phyloP scores from a whole-genome alignment of 2,888 invertebrate species.

The Netelia melanura region DNA sequence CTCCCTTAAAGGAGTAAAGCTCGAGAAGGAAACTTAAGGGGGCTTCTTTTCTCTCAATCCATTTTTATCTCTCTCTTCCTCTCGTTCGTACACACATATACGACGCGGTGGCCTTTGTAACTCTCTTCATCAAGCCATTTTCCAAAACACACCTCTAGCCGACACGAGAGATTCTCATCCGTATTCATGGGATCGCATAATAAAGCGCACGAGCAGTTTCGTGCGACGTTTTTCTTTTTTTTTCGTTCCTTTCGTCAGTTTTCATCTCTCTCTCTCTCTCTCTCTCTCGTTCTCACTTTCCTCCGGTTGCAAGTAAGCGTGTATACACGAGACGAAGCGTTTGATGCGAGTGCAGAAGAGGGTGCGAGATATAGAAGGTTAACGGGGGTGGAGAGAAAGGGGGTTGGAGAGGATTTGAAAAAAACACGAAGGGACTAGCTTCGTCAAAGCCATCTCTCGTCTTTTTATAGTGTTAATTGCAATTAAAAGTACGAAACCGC shows the following conservation, averaged over 20 bases:
- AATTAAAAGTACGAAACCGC: constrained; percentile 74
- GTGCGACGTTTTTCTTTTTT: constrained; percentile 26
- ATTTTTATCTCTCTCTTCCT: neutral
- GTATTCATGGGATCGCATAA: constrained; percentile 63
- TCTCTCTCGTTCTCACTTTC: constrained; percentile 21
- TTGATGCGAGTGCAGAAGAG: constrained; percentile 48
- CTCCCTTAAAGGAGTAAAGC: constrained; percentile 5
- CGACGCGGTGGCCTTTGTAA: constrained; percentile 36
- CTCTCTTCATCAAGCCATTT: constrained; percentile 62
- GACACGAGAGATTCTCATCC: constrained; percentile 53
- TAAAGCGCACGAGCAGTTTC: constrained; percentile 47
- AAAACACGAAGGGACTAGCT: constrained; percentile 54
- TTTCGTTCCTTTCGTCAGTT: neutral
- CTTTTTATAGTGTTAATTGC: constrained; percentile 71
- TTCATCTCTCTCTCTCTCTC: constrained; percentile 18
- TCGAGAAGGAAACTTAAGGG: constrained; percentile 21
- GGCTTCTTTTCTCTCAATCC: constrained; percentile 3
- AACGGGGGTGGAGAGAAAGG: constrained; percentile 1
- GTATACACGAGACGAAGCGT: constrained; percentile 43
- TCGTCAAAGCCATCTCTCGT: constrained; percentile 66
- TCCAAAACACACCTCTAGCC: constrained; percentile 51
- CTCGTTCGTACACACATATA: neutral
- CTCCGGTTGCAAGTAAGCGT: constrained; percentile 42
- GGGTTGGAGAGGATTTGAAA: constrained; percentile 16
- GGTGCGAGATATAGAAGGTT: constrained; percentile 10